Evolutionary conservation across 2,113 vertebrate species (phyloP), one percentile per base, ranked within the genome.

Genomic region (Jacana jacana): DNA sequence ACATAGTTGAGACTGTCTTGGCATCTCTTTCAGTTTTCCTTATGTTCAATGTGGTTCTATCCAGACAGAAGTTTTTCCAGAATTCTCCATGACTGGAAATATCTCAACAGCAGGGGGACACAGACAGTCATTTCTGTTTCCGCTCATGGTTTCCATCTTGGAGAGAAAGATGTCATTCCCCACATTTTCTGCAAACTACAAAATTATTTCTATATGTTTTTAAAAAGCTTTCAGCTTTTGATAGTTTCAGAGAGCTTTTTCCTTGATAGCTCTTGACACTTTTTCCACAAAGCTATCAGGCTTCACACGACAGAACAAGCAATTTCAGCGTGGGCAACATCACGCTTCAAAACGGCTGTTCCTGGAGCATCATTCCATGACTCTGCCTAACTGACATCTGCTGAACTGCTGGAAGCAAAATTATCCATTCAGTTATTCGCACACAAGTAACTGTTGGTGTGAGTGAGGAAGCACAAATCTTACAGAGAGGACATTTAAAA

Each of bases 241-340:
- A 35, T 60, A 69, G 27, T 80, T 80, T 76, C 60, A 81, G 44
- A 40, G 35, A 86, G 8, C 1, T 6, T 77, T 96, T 95, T 88
- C 70, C 70, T 89, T 85, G 33, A 75, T 72, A 95, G 61, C 39
- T 35, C 40, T 65, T 84, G 57, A 85, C 16, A 25, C 27, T 58
- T 93, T 91, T 95, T 66, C 82, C 55, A 61, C 89, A 70, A 91
- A 94, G 64, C 42, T 79, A 92, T 48, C 79, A 61, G 42, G 61
- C 33, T 94, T 72, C 58, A 61, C 28, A 55, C 4, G 12, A 91
- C 70, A 66, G 68, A 94, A 78, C 73, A 91, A 93, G 90, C 54
- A 87, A 75, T 68, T 66, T 60, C 37, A 37, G 25, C 64, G 85
- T 82, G 85, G 63, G 12, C 61, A 94, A 49, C 48, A 79, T 39